Base-by-base conservation (phyloP, 2,113 vertebrate genomes). In the Zonotrichia leucophrys region DNA sequence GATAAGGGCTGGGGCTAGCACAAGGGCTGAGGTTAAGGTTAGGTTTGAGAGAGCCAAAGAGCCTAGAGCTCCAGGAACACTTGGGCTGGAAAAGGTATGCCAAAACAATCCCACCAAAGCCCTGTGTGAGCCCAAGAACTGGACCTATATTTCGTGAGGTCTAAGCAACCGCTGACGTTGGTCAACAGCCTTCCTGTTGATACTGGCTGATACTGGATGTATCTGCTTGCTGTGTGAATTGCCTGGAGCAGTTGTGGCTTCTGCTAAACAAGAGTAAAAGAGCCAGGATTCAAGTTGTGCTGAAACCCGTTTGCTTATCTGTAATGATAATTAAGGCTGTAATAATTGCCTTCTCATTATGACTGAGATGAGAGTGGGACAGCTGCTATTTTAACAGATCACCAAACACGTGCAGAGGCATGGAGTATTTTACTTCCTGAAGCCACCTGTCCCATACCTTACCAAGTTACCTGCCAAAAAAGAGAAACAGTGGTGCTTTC, bases 341-440 rank as follows among this genome's bases (percentile, higher is more conserved):
- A 83, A 49, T 53, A 92, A 94, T 80, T 64, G 47, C 49, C 41
- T 83, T 68, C 59, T 90, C 66, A 56, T 90, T 86, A 52, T 63
- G 47, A 46, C 11, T 89, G 81, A 70, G 56, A 90, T 84, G 78
- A 78, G 68, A 92, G 37, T 28, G 15, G 44, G 69, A 90, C 92
- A 95, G 92, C 69, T 94, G 80, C 77, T 94, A 2, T 79, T 74
- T 82, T 68, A 89, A 92, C 50, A 94, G 89, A 63, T 83, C 9
- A 2, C 86, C 80, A 84, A 94, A n/a, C 66, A 84, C 8, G 3
- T 80, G 62, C 55, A 85, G 70, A 4, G 0, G n/a, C 25, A 66
- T 28, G 9, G 37, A 83, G 20, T 53, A 79, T 87, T 87, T 89
- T 68, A 58, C 67, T 79, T 89, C 78, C 56, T 37, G 31, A 80